Percentiles rank a stretch among this genome's conserved stretches.
phyloP scores from a whole-genome alignment of 2,888 invertebrate genomes.

The Leptinotarsa peninsularis region DNA sequence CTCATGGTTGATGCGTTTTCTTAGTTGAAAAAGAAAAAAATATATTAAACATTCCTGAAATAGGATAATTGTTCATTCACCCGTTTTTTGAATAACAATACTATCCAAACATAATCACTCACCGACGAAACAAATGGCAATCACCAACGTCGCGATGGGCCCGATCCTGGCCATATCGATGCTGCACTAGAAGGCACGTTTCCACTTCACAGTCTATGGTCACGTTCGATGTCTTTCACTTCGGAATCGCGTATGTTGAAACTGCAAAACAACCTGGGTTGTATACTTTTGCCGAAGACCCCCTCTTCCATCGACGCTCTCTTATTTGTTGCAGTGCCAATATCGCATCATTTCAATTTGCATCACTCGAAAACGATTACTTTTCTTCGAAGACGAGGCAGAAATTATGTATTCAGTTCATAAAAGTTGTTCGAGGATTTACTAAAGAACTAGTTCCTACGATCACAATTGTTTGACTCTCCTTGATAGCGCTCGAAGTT shows the following conservation, averaged over 20 bases:
- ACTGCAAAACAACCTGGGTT: conserved; percentile 46
- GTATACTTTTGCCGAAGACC: conserved; percentile 41
- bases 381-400: neutral
- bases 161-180: conserved; percentile 57
- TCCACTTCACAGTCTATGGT: conserved; percentile 54
- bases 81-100: neutral
- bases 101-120: conserved; percentile 21
- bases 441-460: no score
- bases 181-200: conserved; percentile 43
- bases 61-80: no score
- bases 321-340: conserved; percentile 20
- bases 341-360: conserved; percentile 16
- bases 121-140: conserved; percentile 36
- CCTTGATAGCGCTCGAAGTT: no score
- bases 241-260: conserved; percentile 56
- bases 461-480: no score
- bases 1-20: no score
- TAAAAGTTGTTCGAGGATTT: no score
- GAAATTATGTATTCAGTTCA: neutral
- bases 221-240: conserved; percentile 62
- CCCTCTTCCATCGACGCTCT: conserved; percentile 36
- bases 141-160: conserved; percentile 42
- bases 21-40: no score
- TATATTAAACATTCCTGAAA: no score
- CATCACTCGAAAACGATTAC: neutral